phyloP scores from a whole-genome alignment of 2,113 vertebrate genomes.

The Chrysochloris asiatica region DNA sequence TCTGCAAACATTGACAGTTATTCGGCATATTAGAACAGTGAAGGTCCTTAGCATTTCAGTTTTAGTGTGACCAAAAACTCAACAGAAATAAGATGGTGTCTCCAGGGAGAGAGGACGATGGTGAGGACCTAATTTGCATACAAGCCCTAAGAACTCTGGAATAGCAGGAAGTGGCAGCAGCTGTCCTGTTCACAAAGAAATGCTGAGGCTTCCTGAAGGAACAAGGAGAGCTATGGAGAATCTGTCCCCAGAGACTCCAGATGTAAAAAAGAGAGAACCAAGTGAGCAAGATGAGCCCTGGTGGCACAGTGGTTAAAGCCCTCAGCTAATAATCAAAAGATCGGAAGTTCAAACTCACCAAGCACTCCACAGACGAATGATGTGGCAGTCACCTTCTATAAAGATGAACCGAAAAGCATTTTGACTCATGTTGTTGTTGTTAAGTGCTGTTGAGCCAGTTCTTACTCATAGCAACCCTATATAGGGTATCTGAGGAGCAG shows the following conservation, averaged over 20 bases:
- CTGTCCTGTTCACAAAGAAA: neutral
- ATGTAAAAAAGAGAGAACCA: neutral
- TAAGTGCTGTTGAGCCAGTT: no score
- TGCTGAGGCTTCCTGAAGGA: neutral
- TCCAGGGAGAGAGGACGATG: neutral
- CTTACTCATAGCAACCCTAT: no score
- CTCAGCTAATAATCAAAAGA: neutral
- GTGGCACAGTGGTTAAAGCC: neutral
- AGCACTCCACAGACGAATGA: neutral
- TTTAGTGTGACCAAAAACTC: neutral
- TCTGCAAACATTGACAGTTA: neutral
- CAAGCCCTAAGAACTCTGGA: neutral
- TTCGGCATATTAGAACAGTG: neutral
- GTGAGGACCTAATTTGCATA: neutral
- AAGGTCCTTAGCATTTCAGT: neutral
- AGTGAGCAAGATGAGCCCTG: neutral
- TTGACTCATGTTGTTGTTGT: no score
- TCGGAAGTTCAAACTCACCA: neutral
- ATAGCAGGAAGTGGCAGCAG: neutral
- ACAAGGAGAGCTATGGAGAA: rapidly evolving
- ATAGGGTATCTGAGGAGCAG: no score
- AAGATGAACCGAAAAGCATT: neutral
- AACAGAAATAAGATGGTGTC: neutral
- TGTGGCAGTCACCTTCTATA: neutral
- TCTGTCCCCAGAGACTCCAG: no score